Conservation (phyloP, 2,888 invertebrate species). For the Eurytoma californica region DNA sequence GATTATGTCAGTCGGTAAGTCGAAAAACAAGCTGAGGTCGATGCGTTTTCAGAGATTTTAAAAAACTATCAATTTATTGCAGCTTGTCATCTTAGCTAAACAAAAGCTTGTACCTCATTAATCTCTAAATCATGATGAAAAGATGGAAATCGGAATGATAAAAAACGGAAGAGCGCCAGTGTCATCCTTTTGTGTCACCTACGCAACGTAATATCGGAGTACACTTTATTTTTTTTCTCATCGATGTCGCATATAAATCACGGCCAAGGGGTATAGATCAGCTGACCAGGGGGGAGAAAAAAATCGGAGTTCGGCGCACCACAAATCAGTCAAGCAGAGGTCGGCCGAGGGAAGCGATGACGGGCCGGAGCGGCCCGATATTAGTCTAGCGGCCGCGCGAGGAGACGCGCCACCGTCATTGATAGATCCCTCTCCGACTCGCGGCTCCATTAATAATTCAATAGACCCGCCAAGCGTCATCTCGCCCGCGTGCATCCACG, state of each 20-base stretch:
- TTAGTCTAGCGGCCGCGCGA: slow-evolving; percentile 35
- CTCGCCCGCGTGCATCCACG: slow-evolving; percentile 56
- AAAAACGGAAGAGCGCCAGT: too few relatives aligned
- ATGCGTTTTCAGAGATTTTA: too few relatives aligned
- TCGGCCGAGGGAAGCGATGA: slow-evolving; percentile 31
- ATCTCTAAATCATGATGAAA: too few relatives aligned
- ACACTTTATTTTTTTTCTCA: slow-evolving; percentile 32
- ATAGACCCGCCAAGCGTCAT: slow-evolving; percentile 64
- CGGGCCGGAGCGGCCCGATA: slow-evolving; percentile 44
- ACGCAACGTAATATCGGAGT: not conserved
- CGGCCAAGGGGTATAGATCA: slow-evolving; percentile 15
- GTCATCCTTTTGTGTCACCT: too few relatives aligned
- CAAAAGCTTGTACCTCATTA: too few relatives aligned
- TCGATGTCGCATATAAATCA: slow-evolving; percentile 52
- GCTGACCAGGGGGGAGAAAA: not conserved
- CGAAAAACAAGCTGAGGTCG: too few relatives aligned
- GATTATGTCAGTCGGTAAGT: slow-evolving; percentile 6
- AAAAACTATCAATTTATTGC: too few relatives aligned
- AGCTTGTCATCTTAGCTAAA: too few relatives aligned
- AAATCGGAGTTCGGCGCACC: slow-evolving; percentile 1
- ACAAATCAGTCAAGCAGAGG: slow-evolving; percentile 42
- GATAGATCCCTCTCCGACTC: slow-evolving; percentile 63
- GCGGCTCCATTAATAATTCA: slow-evolving; percentile 71
- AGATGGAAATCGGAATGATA: too few relatives aligned
- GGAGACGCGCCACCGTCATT: slow-evolving; percentile 61